These are phyloP conservation scores for Brachymystax lenok DNA, from an alignment of 2,797 vertebrate species.

Conservation along the genomic window DNA sequence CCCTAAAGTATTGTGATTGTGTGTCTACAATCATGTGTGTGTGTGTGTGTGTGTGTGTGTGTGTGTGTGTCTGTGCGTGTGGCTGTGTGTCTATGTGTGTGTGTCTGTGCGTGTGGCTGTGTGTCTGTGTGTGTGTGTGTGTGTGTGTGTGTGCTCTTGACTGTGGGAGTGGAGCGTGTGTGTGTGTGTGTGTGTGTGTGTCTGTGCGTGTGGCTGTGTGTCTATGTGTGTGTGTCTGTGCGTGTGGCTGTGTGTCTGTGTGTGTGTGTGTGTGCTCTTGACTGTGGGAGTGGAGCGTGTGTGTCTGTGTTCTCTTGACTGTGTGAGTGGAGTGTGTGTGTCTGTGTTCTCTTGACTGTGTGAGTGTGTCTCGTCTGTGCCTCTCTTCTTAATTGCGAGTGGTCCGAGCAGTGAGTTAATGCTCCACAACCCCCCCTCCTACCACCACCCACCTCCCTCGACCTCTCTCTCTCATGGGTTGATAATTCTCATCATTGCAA, in stretches of 20 bases:
- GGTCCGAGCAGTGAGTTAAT: constrained; percentile 54
- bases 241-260: constrained; percentile 23
- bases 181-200: no score
- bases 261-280: not conserved
- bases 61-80: not conserved
- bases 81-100: no score
- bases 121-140: not conserved
- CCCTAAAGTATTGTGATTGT: constrained; percentile 20
- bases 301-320: constrained; percentile 17
- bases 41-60: constrained; percentile 7
- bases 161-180: not conserved
- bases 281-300: not conserved
- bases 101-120: no score
- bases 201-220: not conserved
- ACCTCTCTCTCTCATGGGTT: constrained; percentile 58
- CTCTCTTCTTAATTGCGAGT: constrained; percentile 58
- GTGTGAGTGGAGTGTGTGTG: no score
- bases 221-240: constrained; percentile 19
- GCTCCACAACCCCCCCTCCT: not conserved
- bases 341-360: constrained; percentile 29
- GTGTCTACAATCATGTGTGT: not conserved
- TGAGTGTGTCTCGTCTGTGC: constrained; percentile 32
- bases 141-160: no score
- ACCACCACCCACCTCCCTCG: not conserved
- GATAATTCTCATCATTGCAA: constrained; percentile 73